Conservation (phyloP, 2,797 vertebrate genomes). For the Huso huso region DNA sequence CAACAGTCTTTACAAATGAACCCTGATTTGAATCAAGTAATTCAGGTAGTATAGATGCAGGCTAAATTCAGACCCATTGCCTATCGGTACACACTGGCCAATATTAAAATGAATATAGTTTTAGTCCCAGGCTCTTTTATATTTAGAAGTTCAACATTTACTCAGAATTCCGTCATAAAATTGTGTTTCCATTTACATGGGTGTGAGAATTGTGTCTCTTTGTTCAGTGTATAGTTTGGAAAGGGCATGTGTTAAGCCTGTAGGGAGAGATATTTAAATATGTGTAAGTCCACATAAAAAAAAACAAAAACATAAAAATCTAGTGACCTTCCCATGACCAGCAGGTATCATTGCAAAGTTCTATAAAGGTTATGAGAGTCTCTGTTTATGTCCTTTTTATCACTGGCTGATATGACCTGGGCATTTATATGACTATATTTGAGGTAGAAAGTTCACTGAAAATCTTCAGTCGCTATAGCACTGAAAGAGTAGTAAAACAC, state of each 20-base stretch:
- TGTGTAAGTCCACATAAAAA: slow-evolving; percentile 7
- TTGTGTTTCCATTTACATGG: slow-evolving; percentile 4
- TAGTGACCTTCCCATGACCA: slow-evolving; percentile 12
- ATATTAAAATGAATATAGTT: too few relatives aligned
- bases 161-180: not conserved
- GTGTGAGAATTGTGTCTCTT: slow-evolving; percentile 6
- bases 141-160: too few relatives aligned
- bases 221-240: not conserved
- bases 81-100: too few relatives aligned
- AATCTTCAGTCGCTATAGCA: slow-evolving; percentile 45
- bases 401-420: slow-evolving; percentile 39
- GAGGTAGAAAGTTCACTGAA: slow-evolving; percentile 50
- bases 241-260: not conserved
- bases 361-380: slow-evolving; percentile 19
- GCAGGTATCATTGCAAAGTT: not conserved
- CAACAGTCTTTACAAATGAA: too few relatives aligned
- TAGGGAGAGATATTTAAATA: not conserved
- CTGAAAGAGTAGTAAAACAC: slow-evolving; percentile 41
- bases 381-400: slow-evolving; percentile 33
- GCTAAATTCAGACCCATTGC: too few relatives aligned
- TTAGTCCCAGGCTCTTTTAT: too few relatives aligned
- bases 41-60: too few relatives aligned
- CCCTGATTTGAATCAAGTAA: too few relatives aligned
- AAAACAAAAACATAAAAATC: not conserved
- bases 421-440: slow-evolving; percentile 40